Base-by-base conservation (phyloP, 2,797 vertebrate genomes). In the Acrossocheilus fasciatus region DNA sequence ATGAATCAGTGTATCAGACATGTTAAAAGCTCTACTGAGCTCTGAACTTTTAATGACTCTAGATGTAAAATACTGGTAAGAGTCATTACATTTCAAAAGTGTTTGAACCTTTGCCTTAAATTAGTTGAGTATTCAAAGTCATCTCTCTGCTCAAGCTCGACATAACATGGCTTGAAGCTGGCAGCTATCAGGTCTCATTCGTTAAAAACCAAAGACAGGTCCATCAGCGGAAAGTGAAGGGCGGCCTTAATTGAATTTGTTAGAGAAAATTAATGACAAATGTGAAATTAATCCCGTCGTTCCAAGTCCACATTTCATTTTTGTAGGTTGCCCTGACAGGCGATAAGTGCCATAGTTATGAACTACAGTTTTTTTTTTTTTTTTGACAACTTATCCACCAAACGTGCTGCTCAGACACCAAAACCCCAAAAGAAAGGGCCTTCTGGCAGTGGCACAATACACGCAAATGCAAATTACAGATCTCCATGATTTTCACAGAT, bases 401-500 rank as follows among this genome's bases (percentile, higher is more conserved):
- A 84, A 85, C 43, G 14, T 79, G 17, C 17, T 20, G 8, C 30
- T 72, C 68, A 54, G 18, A 7, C 62, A 59, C 36, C 39, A 79
- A 59, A 45, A 82, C 43, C 15, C 23, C 57, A 76, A 12, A 5
- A 34, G 47, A 83, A 30, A 75, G 20, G 14, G 30, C 20, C 45
- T 72, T 39, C 23, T 62, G 83, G 39, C 83, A 74, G 18, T 20
- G 20, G 20, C 34, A 59, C 73, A 75, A 74, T 69, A 64, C 39
- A 82, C 78, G 9, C 9, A 23, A 66, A 59, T 78, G 39, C 15
- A 81, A 85, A 82, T 45, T 26, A 30, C 79, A 83, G 82, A 82
- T 72, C 59, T 14, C 26, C 14, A 23, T 39, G 86, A 90, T 91
- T 85, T 69, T 90, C 91, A 92, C 92, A 92, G 23, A 92, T 89